phyloP scores from a whole-genome alignment of 1,140 invertebrate species.

The Macrocentrus cingulum region DNA sequence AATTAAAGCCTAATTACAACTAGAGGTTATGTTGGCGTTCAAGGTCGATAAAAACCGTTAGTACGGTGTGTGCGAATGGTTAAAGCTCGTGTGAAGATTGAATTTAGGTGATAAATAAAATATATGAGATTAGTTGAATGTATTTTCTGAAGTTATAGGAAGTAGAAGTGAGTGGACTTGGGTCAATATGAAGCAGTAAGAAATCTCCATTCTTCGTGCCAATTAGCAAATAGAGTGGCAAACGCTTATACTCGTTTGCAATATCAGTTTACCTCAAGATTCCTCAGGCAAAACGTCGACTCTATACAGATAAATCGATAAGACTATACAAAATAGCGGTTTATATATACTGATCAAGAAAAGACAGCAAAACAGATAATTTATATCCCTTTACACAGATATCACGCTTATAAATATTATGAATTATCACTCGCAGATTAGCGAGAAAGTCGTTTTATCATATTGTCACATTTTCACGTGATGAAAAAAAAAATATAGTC shows the following conservation, averaged over 20 bases:
- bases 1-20: too few species aligned
- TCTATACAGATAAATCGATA: neutral
- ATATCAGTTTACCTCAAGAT: neutral
- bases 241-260: conserved; percentile 9
- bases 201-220: conserved; percentile 22
- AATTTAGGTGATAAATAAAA: too few species aligned
- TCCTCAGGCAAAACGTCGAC: too few species aligned
- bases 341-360: neutral
- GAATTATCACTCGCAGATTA: too few species aligned
- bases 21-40: neutral
- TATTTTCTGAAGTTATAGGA: neutral
- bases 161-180: neutral
- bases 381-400: neutral
- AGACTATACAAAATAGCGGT: neutral
- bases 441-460: too few species aligned
- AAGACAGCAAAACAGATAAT: neutral
- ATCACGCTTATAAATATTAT: too few species aligned
- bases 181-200: conserved; percentile 6
- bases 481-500: too few species aligned
- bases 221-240: conserved; percentile 31
- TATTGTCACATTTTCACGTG: too few species aligned
- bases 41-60: conserved; percentile 15
- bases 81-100: too few species aligned
- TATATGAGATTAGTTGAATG: too few species aligned
- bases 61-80: neutral